phyloP scores from a whole-genome alignment of 2,888 invertebrate genomes.

The Temnothorax unifasciatus region DNA sequence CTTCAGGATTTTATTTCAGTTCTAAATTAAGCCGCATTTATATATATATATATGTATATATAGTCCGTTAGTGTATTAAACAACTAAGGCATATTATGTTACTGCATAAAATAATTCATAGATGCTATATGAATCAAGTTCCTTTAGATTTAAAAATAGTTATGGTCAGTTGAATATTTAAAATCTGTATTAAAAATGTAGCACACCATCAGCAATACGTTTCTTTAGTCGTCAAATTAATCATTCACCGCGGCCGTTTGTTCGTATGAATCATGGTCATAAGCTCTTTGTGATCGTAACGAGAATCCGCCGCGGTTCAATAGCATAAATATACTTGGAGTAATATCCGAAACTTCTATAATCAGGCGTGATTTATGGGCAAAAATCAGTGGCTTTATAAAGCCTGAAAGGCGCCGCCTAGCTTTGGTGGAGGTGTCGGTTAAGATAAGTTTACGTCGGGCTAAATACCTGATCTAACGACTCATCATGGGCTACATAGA shows the following conservation, averaged over 20 bases:
- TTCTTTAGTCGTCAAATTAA: constrained; percentile 63
- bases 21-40: constrained; percentile 13
- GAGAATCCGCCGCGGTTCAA: constrained; percentile 72
- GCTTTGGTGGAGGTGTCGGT: constrained; percentile 63
- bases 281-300: constrained; percentile 72
- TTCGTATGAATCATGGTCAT: constrained; percentile 61
- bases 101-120: constrained; percentile 18
- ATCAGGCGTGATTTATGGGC: constrained; percentile 81
- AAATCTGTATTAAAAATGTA: constrained; percentile 51
- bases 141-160: background rate
- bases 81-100: background rate
- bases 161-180: constrained; percentile 36
- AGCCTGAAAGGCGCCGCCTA: constrained; percentile 66
- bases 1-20: constrained; percentile 8
- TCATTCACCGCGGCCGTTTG: constrained; percentile 74
- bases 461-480: constrained; percentile 79
- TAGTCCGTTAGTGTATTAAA: background rate
- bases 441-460: constrained; percentile 73
- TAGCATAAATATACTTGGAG: constrained; percentile 79
- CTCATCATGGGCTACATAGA: constrained; percentile 72
- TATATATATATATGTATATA: background rate
- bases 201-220: constrained; percentile 43
- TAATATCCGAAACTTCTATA: constrained; percentile 79
- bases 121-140: background rate
- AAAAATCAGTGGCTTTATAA: constrained; percentile 80